Conservation (phyloP, 2,113 vertebrate species). For the Pseudorectes ferrugineus region DNA sequence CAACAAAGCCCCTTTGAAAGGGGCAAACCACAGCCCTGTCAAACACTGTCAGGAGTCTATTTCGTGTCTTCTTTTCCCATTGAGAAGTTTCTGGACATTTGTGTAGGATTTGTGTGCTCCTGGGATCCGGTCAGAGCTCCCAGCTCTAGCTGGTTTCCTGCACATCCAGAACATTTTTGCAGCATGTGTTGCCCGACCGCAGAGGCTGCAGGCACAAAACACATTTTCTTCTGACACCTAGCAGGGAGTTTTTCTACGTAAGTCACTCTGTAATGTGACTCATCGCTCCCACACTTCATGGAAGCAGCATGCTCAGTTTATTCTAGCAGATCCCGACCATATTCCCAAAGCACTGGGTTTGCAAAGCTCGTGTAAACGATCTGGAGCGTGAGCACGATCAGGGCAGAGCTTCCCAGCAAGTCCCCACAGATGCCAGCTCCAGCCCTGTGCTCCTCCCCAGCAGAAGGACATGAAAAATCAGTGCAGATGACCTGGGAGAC, state of each 20-base stretch:
- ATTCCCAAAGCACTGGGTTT: not conserved
- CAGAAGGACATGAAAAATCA: not conserved
- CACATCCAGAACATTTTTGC: constrained; percentile 46
- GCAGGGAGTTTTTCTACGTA: constrained; percentile 27
- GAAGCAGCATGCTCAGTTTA: constrained; percentile 9
- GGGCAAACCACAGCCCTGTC: not conserved
- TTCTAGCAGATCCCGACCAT: not conserved
- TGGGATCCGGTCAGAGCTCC: not conserved
- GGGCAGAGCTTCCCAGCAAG: not conserved
- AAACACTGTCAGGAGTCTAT: not conserved
- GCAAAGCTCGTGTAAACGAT: not conserved
- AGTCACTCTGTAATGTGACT: constrained; percentile 23
- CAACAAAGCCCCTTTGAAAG: not conserved
- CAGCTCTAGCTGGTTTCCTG: not conserved
- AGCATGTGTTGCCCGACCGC: constrained; percentile 45
- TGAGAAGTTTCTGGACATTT: not conserved
- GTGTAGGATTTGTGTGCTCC: not conserved
- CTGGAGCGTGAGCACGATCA: accelerated
- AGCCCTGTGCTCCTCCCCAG: not conserved
- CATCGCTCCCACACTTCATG: constrained; percentile 41
- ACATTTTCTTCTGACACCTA: constrained; percentile 60
- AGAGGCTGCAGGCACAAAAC: constrained; percentile 26
- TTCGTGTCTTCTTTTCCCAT: not conserved
- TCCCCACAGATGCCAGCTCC: not conserved
- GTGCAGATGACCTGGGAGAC: not conserved